These are phyloP conservation scores for Apamea crenata DNA, from an alignment of 2,888 invertebrate species.

Conservation along the genomic window DNA sequence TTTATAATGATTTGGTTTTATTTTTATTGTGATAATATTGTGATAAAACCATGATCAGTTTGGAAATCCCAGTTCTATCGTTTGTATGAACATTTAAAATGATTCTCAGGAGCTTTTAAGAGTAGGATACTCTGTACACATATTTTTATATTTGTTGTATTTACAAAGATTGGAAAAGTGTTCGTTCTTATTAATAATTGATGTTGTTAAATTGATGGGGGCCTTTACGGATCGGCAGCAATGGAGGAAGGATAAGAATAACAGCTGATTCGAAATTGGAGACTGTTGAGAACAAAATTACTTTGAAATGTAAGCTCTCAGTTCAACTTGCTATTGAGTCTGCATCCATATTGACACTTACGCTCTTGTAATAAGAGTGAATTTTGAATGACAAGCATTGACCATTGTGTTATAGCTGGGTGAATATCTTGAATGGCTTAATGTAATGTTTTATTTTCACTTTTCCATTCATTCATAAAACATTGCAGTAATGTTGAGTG, in stretches of 20 bases:
- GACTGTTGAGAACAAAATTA: constrained; percentile 68
- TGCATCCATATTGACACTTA: constrained; percentile 53
- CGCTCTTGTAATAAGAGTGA: constrained; percentile 1
- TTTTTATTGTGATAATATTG: constrained; percentile 70
- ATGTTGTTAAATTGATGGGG: constrained; percentile 66
- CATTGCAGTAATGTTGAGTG: constrained; percentile 38
- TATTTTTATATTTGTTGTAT: constrained; percentile 67
- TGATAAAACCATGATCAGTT: constrained; percentile 64
- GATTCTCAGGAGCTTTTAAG: constrained; percentile 53
- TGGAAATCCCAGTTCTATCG: constrained; percentile 51
- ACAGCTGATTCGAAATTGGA: constrained; percentile 69
- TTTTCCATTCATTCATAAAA: constrained; percentile 37
- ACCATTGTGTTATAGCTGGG: constrained; percentile 19
- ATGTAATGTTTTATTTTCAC: constrained; percentile 24
- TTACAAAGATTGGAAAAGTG: constrained; percentile 55
- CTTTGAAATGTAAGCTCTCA: constrained; percentile 56
- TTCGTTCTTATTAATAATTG: constrained; percentile 61
- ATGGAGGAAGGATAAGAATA: constrained; percentile 51
- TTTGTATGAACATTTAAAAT: constrained; percentile 54
- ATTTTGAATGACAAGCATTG: constrained; percentile 23
- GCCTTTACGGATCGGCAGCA: constrained; percentile 69
- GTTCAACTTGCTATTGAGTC: constrained; percentile 59
- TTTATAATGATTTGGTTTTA: constrained; percentile 60
- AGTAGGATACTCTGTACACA: constrained; percentile 56
- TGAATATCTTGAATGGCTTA: constrained; percentile 48